phyloP scores from a whole-genome alignment of 2,888 invertebrate species.

The Ichneumon xanthorius region DNA sequence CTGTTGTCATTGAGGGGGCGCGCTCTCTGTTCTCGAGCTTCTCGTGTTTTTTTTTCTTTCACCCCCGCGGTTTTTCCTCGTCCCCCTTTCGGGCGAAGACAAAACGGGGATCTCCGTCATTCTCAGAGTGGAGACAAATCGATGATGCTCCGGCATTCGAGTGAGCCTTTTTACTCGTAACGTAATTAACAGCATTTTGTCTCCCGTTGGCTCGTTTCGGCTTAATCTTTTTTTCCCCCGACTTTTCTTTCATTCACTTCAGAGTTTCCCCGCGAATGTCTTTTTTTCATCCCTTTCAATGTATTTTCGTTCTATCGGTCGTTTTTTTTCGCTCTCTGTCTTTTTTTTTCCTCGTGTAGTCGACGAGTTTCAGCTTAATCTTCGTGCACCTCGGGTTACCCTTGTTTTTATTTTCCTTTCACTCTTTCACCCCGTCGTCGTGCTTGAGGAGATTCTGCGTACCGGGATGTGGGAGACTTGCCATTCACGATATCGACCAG shows the following conservation, averaged over 20 bases:
- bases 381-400: constrained; percentile 36
- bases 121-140: constrained; percentile 44
- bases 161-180: constrained; percentile 20
- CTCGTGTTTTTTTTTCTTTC: constrained; percentile 36
- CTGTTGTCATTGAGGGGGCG: constrained; percentile 50
- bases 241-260: constrained; percentile 3
- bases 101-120: constrained; percentile 46
- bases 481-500: constrained; percentile 82
- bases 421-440: constrained; percentile 45
- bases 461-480: constrained; percentile 74
- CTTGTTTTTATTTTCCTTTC: constrained; percentile 51
- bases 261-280: background rate
- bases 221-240: background rate
- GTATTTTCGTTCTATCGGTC: constrained; percentile 3
- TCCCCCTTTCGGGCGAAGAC: constrained; percentile 40
- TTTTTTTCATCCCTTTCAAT: constrained; percentile 14
- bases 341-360: constrained; percentile 34
- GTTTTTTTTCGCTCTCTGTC: constrained; percentile 1
- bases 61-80: constrained; percentile 24
- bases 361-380: constrained; percentile 56
- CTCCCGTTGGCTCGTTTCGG: background rate
- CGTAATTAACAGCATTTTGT: constrained; percentile 44
- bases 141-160: constrained; percentile 40
- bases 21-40: constrained; percentile 26
- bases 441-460: constrained; percentile 58